A percentile compares a stretch with the other conserved stretches of the same genome.
These are phyloP conservation scores for Mormyrus hasselquistii DNA, from an alignment of 2,797 vertebrate species.

Conservation along the genomic window DNA sequence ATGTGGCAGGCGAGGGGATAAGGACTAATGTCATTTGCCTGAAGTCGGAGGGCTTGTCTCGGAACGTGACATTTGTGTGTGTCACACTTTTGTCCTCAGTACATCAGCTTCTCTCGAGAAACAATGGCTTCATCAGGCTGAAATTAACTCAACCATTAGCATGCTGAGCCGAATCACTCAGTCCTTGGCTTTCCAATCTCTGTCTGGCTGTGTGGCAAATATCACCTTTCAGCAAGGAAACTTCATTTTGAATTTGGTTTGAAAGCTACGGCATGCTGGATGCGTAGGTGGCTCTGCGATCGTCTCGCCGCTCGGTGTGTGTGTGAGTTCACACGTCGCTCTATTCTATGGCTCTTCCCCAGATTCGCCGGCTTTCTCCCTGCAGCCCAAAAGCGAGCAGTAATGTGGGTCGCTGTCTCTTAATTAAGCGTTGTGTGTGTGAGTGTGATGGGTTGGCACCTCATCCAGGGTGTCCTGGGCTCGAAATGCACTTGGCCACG, in stretches of 20 bases:
- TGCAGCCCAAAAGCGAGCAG: background rate
- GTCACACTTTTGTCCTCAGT: background rate
- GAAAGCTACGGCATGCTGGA: background rate
- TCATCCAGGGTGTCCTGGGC: background rate
- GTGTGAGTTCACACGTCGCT: background rate
- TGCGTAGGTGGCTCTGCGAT: background rate
- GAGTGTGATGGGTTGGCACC: background rate
- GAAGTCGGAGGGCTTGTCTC: conserved; percentile 17
- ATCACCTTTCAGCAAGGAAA: background rate
- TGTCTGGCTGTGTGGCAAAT: background rate
- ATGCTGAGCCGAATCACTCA: background rate
- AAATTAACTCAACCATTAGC: conserved; percentile 6
- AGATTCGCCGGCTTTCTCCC: background rate
- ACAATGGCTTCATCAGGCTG: background rate
- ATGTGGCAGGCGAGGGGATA: conserved; percentile 3
- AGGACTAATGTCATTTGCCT: conserved; percentile 12
- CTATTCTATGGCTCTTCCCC: background rate
- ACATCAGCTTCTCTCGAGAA: background rate
- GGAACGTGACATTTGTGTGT: conserved; percentile 19
- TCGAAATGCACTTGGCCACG: background rate
- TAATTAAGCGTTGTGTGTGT: background rate
- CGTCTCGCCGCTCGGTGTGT: background rate
- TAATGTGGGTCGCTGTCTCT: background rate
- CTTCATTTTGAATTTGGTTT: background rate
- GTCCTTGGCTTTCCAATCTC: background rate